These are phyloP conservation scores for Euplagia quadripunctaria DNA, from an alignment of 2,888 invertebrate species.

Conservation along the genomic window DNA sequence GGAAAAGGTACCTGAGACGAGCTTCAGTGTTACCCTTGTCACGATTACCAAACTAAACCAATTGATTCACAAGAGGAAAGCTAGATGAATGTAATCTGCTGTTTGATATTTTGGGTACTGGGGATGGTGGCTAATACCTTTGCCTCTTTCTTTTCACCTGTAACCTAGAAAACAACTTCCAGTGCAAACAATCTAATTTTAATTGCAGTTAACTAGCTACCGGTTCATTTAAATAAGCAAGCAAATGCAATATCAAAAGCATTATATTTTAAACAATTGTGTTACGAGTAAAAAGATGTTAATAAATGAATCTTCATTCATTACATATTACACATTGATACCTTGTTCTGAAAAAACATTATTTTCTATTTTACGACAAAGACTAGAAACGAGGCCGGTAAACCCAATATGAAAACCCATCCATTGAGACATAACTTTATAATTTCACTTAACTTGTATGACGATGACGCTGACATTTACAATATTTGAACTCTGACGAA, in stretches of 20 bases:
- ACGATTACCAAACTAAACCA: slow-evolving; percentile 35
- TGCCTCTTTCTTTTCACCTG: not conserved
- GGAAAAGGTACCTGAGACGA: slow-evolving; percentile 6
- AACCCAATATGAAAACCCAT: not conserved
- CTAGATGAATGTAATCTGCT: slow-evolving; percentile 27
- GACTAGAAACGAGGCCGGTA: too few species aligned
- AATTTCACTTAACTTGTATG: not conserved
- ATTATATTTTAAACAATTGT: not conserved
- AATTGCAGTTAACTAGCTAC: not conserved
- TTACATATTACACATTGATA: not conserved
- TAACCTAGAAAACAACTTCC: not conserved
- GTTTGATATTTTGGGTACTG: slow-evolving; percentile 9
- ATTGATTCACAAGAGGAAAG: slow-evolving; percentile 27
- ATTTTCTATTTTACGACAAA: not conserved
- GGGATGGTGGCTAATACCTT: not conserved
- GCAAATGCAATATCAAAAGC: not conserved
- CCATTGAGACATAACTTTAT: not conserved
- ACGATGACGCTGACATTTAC: too few species aligned
- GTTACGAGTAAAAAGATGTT: not conserved
- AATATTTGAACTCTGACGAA: too few species aligned
- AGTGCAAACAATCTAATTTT: too few species aligned
- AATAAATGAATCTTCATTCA: not conserved
- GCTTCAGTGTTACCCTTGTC: slow-evolving; percentile 8
- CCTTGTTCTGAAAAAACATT: not conserved
- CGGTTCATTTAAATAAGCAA: not conserved